These are phyloP conservation scores for Kryptopterus vitreolus DNA, from an alignment of 2,797 vertebrate species.

Conservation along the genomic window DNA sequence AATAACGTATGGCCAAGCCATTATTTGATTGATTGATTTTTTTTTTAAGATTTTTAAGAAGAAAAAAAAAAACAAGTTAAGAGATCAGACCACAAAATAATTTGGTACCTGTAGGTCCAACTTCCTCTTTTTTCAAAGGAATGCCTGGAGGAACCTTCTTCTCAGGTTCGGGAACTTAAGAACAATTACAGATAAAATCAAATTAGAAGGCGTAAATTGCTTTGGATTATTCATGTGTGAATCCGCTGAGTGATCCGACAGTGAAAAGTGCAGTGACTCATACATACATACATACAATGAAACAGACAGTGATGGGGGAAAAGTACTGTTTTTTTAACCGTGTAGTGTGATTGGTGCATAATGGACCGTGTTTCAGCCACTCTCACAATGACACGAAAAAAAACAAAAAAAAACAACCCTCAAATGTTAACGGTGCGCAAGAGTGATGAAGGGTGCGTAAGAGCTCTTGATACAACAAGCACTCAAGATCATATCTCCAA, in stretches of 20 bases:
- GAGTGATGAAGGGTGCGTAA: conserved; percentile 19
- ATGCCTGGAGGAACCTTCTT: conserved; percentile 66
- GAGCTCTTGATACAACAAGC: conserved; percentile 4
- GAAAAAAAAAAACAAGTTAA: conserved; percentile 26
- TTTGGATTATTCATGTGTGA: neutral
- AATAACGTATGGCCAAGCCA: conserved; percentile 37
- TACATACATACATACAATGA: neutral
- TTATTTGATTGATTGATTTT: neutral
- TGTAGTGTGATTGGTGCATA: neutral
- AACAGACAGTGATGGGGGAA: neutral
- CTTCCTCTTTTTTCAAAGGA: conserved; percentile 68
- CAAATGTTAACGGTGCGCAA: conserved; percentile 23
- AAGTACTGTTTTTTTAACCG: neutral
- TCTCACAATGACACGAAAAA: conserved; percentile 5
- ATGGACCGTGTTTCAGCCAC: neutral
- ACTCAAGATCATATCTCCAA: conserved; percentile 23
- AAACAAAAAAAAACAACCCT: conserved; percentile 5
- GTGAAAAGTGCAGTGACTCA: neutral
- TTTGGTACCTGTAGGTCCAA: conserved; percentile 65
- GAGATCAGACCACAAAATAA: conserved; percentile 23
- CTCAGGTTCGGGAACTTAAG: conserved; percentile 73
- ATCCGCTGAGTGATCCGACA: conserved; percentile 1
- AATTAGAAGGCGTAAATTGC: conserved; percentile 26
- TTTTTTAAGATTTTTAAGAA: conserved; percentile 3
- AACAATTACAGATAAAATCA: conserved; percentile 41